Evolutionary conservation across 2,888 invertebrate species (phyloP).

Genomic region (Drosophila fulvimacula): DNA sequence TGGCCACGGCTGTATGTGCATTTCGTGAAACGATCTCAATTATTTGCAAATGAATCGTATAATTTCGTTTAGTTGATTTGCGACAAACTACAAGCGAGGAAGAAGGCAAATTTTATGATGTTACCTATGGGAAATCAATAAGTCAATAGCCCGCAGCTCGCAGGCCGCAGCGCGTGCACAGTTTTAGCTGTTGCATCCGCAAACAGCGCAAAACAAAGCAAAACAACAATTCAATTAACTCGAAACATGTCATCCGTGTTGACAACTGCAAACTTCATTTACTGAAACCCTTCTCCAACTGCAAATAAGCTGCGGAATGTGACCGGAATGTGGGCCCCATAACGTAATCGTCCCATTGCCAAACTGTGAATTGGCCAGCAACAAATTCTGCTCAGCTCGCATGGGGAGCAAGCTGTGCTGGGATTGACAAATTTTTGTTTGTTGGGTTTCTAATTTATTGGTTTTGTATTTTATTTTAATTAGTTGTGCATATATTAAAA

Average conservation of each 20-base stretch:
- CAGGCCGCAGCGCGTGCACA: constrained; percentile 24
- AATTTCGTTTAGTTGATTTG: not conserved
- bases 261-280: constrained; percentile 36
- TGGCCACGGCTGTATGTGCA: not conserved
- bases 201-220: constrained; percentile 38
- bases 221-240: constrained; percentile 65
- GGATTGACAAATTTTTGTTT: too few relatives aligned
- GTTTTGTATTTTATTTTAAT: too few relatives aligned
- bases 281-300: constrained; percentile 16
- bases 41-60: not conserved
- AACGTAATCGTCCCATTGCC: not conserved
- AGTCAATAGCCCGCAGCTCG: constrained; percentile 46
- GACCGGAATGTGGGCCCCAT: not conserved
- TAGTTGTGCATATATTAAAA: too few relatives aligned
- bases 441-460: too few relatives aligned
- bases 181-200: constrained; percentile 12
- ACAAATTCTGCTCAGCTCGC: not conserved
- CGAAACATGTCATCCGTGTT: constrained; percentile 43
- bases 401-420: too few relatives aligned
- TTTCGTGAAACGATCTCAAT: not conserved
- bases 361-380: not conserved
- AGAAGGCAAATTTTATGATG: not conserved
- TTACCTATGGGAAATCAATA: constrained; percentile 47
- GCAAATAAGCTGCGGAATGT: constrained; percentile 4
- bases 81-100: not conserved